phyloP scores from a whole-genome alignment of 2,113 vertebrate genomes.

The Ciconia maguari region DNA sequence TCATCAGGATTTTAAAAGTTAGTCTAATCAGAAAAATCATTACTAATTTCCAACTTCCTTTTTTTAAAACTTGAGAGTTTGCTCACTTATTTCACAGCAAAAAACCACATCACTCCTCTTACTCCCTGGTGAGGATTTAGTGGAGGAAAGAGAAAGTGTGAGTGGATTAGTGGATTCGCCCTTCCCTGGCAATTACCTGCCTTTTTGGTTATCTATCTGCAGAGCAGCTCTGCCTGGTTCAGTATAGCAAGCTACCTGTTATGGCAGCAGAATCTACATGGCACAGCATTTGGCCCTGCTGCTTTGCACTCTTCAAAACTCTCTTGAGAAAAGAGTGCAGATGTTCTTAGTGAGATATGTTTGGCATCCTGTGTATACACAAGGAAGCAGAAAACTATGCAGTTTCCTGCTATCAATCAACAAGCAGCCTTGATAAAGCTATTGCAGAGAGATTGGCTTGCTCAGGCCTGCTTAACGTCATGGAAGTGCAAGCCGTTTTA shows the following conservation, averaged over 20 bases:
- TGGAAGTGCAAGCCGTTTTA: background rate
- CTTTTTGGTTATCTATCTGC: background rate
- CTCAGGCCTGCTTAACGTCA: constrained; percentile 26
- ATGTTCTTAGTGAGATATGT: constrained; percentile 34
- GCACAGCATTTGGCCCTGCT: background rate
- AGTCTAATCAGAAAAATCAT: background rate
- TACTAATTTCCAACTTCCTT: background rate
- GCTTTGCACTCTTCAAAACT: background rate
- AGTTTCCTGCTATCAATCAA: constrained; percentile 29
- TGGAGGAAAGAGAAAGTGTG: background rate
- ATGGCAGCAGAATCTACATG: background rate
- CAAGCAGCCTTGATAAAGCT: constrained; percentile 24
- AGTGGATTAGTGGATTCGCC: background rate
- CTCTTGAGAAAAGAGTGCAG: constrained; percentile 3
- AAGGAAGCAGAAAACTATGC: constrained; percentile 26
- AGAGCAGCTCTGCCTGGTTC: background rate
- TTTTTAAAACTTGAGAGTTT: background rate
- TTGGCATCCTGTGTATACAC: constrained; percentile 36
- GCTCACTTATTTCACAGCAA: background rate
- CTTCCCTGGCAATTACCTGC: background rate
- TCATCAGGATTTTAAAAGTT: background rate
- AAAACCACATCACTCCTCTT: background rate
- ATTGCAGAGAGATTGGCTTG: background rate
- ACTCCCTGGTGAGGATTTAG: background rate
- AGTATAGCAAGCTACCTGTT: fast-evolving